Percentiles rank a stretch among this genome's conserved stretches.
Evolutionary conservation across 2,113 vertebrate genomes (phyloP).

Genomic region (Gasterosteus nipponicus): DNA sequence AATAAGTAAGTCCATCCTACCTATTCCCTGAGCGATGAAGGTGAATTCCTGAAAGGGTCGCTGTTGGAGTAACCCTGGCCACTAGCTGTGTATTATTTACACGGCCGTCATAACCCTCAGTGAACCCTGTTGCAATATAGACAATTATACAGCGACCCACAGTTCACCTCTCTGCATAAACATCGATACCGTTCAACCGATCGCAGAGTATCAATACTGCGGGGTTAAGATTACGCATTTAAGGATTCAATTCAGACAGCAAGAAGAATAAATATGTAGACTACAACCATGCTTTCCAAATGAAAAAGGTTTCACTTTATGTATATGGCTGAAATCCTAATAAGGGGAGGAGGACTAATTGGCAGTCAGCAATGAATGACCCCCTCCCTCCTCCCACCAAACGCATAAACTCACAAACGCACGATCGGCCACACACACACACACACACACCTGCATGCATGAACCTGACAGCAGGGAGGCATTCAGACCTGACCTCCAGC

Average conservation of each 20-base stretch:
- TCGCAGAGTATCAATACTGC: not conserved
- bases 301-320: slow-evolving; percentile 12
- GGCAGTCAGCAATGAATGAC: slow-evolving; percentile 37
- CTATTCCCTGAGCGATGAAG: too few relatives aligned
- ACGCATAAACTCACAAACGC: slow-evolving; percentile 9
- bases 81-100: slow-evolving; percentile 46
- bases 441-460: slow-evolving; percentile 32
- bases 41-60: slow-evolving; percentile 9
- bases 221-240: not conserved
- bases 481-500: slow-evolving; percentile 63
- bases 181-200: not conserved
- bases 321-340: slow-evolving; percentile 25
- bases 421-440: not conserved
- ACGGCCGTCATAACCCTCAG: slow-evolving; percentile 44
- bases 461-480: slow-evolving; percentile 60
- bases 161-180: slow-evolving; percentile 4
- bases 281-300: not conserved
- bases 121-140: slow-evolving; percentile 7
- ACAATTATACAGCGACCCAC: not conserved
- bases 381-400: not conserved
- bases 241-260: not conserved
- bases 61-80: slow-evolving; percentile 4
- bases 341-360: slow-evolving; percentile 28
- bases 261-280: not conserved
- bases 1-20: not conserved